Base-by-base conservation (phyloP, 35 echinoderm and acorn worm species). In the Anneissia japonica region DNA sequence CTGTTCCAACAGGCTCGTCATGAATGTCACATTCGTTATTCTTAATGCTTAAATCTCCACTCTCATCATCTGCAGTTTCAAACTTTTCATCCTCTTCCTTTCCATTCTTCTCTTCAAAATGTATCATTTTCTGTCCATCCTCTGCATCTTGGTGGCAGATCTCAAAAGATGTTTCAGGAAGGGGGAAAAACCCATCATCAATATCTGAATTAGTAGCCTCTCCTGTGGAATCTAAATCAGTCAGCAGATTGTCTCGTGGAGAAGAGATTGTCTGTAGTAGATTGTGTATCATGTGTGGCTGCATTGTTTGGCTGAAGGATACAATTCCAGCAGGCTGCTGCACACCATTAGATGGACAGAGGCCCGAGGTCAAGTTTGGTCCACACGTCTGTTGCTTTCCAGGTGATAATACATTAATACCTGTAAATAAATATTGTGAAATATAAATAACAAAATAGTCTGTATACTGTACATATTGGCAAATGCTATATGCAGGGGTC, bases 121-220 rank as follows among this genome's bases (percentile, higher is more conserved):
- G n/a, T 75, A 41, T 19, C 64, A 80, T 16, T 92, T 51, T 21
- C 77, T 72, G 38, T 83, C 73, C n/a, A 81, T 46, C 34, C 35
- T 39, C 75, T 72, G 36, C 82, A 74, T 83, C 88, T 36, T 29
- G 75, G 32, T 93, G 79, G 75, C 94, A 93, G 16, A 86, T 41
- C 40, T 97, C 94, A 1, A 91, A 97, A 9, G 88, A 85, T n/a
- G 94, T 93, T 32, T 97, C 91, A 23, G 94, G 94, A 11, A 97
- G 88, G 40, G 94, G 94, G 77, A 90, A 97, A 21, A 91, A 85
- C 26, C 94, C 94, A 34, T 97, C 94, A 36, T 93, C 84, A 28
- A 31, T 32, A 5, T 93, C 74, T 34, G 85, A 93, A 46, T 86
- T 77, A 14, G 80, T 37, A 26, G 80, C 74, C 35, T 97, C 94